phyloP scores from a whole-genome alignment of 2,113 vertebrate species.

The Anoplopoma fimbria region DNA sequence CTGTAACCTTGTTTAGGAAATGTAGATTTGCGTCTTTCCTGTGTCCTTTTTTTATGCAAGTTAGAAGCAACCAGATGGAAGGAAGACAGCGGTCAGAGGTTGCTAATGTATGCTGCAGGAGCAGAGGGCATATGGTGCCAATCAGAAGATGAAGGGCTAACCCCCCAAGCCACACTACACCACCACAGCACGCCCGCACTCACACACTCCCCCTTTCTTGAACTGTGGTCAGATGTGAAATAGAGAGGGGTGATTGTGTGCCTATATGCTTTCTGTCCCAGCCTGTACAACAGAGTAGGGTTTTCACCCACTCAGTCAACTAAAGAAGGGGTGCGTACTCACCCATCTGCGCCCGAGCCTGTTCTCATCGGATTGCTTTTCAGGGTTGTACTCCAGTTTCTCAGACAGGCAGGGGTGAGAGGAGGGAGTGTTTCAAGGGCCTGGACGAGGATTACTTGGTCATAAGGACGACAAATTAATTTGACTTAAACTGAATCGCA shows the following conservation, averaged over 20 bases:
- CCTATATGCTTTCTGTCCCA: conserved; percentile 62
- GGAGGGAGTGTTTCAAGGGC: conserved; percentile 22
- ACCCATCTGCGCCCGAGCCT: conserved; percentile 63
- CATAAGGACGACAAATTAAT: conserved; percentile 17
- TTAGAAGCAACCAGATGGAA: conserved; percentile 81
- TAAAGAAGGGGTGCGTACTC: conserved; percentile 71
- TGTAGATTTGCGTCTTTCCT: conserved; percentile 48
- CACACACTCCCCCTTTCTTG: conserved; percentile 17
- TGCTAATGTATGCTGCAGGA: conserved; percentile 72
- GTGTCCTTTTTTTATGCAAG: conserved; percentile 58
- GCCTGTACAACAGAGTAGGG: conserved; percentile 27
- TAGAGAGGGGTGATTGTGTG: conserved; percentile 70
- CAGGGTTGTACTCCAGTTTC: conserved; percentile 59
- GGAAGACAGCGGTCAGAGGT: conserved; percentile 58
- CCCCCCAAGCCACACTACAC: background rate
- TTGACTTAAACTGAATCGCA: conserved; percentile 35
- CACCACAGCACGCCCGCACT: background rate
- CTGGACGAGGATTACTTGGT: conserved; percentile 1
- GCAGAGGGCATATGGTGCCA: conserved; percentile 81
- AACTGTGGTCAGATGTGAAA: conserved; percentile 75
- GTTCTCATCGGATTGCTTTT: conserved; percentile 83
- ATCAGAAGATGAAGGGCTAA: conserved; percentile 74
- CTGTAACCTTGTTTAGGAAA: conserved; percentile 52
- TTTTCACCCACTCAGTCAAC: conserved; percentile 65
- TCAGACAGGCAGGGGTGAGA: conserved; percentile 22